phyloP scores from a whole-genome alignment of 92 coral and sea anemone species.

The Actinostola sp. region DNA sequence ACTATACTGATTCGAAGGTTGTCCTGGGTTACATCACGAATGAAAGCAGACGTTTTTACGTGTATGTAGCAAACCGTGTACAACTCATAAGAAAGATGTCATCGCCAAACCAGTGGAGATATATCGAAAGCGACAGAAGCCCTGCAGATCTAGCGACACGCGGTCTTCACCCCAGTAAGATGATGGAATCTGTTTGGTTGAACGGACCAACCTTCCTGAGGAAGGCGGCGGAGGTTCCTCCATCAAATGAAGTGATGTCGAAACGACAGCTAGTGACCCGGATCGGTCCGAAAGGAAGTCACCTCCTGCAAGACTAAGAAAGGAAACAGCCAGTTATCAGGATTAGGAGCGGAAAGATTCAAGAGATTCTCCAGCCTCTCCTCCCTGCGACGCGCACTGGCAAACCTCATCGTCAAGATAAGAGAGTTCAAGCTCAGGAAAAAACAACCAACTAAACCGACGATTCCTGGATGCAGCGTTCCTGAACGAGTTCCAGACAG shows the following conservation, averaged over 20 bases:
- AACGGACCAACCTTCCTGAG: constrained; percentile 42
- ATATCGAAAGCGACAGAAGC: constrained; percentile 5
- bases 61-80: constrained; percentile 19
- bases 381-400: constrained; percentile 40
- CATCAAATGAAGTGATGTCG: background rate
- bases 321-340: background rate
- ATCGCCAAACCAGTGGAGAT: constrained; percentile 8
- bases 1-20: constrained; percentile 14
- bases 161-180: constrained; percentile 8
- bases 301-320: constrained; percentile 3
- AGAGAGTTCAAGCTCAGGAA: constrained; percentile 24
- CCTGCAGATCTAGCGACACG: constrained; percentile 14
- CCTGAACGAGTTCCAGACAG: too few relatives aligned
- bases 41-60: constrained; percentile 4
- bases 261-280: background rate
- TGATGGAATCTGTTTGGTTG: constrained; percentile 26
- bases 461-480: too few relatives aligned
- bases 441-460: background rate
- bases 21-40: constrained; percentile 20
- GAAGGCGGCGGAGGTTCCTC: too few relatives aligned
- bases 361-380: constrained; percentile 14
- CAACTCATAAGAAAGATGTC: constrained; percentile 1
- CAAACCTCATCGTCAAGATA: constrained; percentile 26
- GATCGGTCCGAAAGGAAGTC: constrained; percentile 49
- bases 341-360: constrained; percentile 41